A percentile compares a stretch with the other conserved stretches of the same genome.
phyloP scores from a whole-genome alignment of 1,140 invertebrate species.

The Drosophila saltans region DNA sequence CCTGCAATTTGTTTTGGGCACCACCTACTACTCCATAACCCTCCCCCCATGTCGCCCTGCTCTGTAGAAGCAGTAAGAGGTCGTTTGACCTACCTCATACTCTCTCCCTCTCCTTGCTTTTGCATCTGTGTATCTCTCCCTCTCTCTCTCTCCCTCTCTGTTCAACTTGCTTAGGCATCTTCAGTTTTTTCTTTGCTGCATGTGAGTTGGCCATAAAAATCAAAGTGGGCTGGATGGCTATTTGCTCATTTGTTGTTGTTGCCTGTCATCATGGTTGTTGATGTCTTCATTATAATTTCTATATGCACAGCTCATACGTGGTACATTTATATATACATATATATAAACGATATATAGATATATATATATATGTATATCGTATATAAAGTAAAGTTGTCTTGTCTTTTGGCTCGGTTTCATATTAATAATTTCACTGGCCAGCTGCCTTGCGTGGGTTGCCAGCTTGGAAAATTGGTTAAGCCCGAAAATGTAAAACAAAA shows the following conservation, averaged over 20 bases:
- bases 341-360: slow-evolving; percentile 12
- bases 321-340: slow-evolving; percentile 19
- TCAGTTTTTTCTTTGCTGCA: slow-evolving; percentile 24
- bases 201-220: slow-evolving; percentile 73
- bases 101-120: not conserved
- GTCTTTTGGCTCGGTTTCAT: slow-evolving; percentile 33
- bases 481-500: slow-evolving; percentile 26
- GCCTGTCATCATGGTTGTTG: slow-evolving; percentile 52
- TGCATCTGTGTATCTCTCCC: slow-evolving; percentile 4
- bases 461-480: slow-evolving; percentile 68
- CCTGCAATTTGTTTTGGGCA: slow-evolving; percentile 78
- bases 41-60: slow-evolving; percentile 24
- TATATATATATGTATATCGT: slow-evolving; percentile 10
- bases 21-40: slow-evolving; percentile 68
- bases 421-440: slow-evolving; percentile 65
- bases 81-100: slow-evolving; percentile 40
- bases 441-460: slow-evolving; percentile 59
- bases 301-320: slow-evolving; percentile 57
- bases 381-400: slow-evolving; percentile 28
- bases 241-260: slow-evolving; percentile 64
- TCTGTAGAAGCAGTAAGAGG: slow-evolving; percentile 59
- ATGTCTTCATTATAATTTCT: slow-evolving; percentile 80
- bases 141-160: not conserved
- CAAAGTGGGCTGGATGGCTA: slow-evolving; percentile 78
- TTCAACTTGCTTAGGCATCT: slow-evolving; percentile 17